Evolutionary conservation across 1,140 invertebrate species (phyloP).

Genomic region (Drosophila sp.): DNA sequence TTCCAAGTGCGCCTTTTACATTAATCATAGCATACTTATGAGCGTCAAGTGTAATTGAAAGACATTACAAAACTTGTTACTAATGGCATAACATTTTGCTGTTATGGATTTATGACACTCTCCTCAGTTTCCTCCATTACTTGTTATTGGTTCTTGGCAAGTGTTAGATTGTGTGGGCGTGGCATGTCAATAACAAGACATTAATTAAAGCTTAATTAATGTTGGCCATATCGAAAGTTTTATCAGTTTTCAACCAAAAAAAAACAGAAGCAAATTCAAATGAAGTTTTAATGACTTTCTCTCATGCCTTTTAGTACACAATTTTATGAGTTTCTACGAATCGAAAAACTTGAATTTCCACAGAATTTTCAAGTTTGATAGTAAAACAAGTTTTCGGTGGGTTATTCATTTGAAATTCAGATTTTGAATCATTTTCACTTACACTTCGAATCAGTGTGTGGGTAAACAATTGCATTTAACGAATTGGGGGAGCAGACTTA

Average conservation of each 20-base stretch:
- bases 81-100: slow-evolving; percentile 65
- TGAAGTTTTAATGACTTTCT: slow-evolving; percentile 2
- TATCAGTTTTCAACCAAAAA: not conserved
- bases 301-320: not conserved
- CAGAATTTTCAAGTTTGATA: not conserved
- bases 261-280: not conserved
- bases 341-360: not conserved
- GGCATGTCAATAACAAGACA: slow-evolving; percentile 39
- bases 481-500: too few relatives aligned
- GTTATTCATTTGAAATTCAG: too few relatives aligned
- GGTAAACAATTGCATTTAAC: too few relatives aligned
- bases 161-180: slow-evolving; percentile 51
- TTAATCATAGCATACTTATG: slow-evolving; percentile 81
- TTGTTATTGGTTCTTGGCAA: slow-evolving; percentile 56
- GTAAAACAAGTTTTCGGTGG: not conserved
- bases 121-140: slow-evolving; percentile 33
- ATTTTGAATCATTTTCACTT: too few relatives aligned
- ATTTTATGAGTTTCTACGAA: not conserved
- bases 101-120: slow-evolving; percentile 72
- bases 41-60: slow-evolving; percentile 78
- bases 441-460: too few relatives aligned
- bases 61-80: slow-evolving; percentile 77
- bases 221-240: slow-evolving; percentile 5
- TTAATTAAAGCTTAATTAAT: slow-evolving; percentile 11
- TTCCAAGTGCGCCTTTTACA: slow-evolving; percentile 66